Percentiles rank a stretch among this genome's conserved stretches.
Evolutionary conservation across 2,888 invertebrate genomes (phyloP).

Genomic region (Serripes groenlandicus): DNA sequence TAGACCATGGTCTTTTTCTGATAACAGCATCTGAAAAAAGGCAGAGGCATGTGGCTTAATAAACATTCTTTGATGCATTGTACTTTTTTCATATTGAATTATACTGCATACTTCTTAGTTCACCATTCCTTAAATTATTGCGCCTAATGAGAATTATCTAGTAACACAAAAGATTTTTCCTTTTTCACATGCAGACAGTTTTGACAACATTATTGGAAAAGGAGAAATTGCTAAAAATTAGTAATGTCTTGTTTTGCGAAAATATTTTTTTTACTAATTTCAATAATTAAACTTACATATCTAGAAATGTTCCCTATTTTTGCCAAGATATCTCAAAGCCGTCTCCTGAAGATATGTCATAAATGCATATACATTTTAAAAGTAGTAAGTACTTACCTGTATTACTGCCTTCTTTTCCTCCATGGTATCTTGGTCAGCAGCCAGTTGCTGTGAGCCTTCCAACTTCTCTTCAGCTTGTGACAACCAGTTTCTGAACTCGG

Average conservation of each 20-base stretch:
- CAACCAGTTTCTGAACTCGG: slow-evolving; percentile 97
- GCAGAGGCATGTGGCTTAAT: too few species aligned
- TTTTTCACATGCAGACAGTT: background rate
- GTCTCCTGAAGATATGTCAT: too few species aligned
- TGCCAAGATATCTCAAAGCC: too few species aligned
- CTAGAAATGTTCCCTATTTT: too few species aligned
- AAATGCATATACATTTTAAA: too few species aligned
- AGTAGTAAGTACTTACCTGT: slow-evolving; percentile 78
- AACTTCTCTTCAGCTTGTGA: slow-evolving; percentile 95
- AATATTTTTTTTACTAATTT: background rate
- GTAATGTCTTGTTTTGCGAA: background rate
- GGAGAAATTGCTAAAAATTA: background rate
- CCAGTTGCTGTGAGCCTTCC: slow-evolving; percentile 92
- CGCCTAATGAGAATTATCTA: too few species aligned
- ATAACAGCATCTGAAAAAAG: slow-evolving; percentile 91
- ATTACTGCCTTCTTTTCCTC: slow-evolving; percentile 91
- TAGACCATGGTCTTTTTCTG: slow-evolving; percentile 92
- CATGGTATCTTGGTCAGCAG: slow-evolving; percentile 93
- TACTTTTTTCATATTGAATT: too few species aligned
- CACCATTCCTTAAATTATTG: too few species aligned
- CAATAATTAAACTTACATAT: too few species aligned
- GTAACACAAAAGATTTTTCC: background rate
- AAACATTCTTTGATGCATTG: too few species aligned
- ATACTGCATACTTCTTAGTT: too few species aligned
- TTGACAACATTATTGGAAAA: background rate